Evolutionary conservation across 2,797 vertebrate species (phyloP).

Genomic region (Lemur catta): DNA sequence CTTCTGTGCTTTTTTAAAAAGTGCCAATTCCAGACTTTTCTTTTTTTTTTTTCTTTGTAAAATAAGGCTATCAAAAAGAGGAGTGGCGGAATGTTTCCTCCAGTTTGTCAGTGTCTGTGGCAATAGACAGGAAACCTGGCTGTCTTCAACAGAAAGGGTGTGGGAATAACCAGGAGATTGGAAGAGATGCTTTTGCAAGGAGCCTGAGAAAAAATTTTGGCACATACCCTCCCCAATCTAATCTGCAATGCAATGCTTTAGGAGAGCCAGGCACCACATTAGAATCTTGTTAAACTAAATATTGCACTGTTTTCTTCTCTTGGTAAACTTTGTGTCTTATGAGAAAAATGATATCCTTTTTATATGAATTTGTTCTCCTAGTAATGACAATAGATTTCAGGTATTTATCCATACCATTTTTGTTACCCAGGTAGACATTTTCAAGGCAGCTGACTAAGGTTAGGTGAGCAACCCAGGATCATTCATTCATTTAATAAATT

Average conservation of each 20-base stretch:
- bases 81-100: neutral
- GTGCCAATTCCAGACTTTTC: neutral
- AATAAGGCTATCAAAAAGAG: neutral
- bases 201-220: neutral
- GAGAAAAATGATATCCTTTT: neutral
- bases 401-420: neutral
- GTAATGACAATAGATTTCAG: neutral
- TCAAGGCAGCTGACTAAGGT: neutral
- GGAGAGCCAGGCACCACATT: neutral
- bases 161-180: neutral
- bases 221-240: neutral
- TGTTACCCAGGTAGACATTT: neutral
- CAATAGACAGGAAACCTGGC: neutral
- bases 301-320: neutral
- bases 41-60: neutral
- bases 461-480: neutral
- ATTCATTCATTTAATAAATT: neutral
- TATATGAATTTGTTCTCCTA: neutral
- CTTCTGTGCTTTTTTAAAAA: neutral
- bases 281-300: neutral
- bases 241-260: neutral
- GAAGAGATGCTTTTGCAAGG: neutral
- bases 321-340: neutral
- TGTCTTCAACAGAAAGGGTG: neutral
- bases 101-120: neutral